Evolutionary conservation across 1,140 invertebrate species (phyloP).

Genomic region (Zaprionus davidi): DNA sequence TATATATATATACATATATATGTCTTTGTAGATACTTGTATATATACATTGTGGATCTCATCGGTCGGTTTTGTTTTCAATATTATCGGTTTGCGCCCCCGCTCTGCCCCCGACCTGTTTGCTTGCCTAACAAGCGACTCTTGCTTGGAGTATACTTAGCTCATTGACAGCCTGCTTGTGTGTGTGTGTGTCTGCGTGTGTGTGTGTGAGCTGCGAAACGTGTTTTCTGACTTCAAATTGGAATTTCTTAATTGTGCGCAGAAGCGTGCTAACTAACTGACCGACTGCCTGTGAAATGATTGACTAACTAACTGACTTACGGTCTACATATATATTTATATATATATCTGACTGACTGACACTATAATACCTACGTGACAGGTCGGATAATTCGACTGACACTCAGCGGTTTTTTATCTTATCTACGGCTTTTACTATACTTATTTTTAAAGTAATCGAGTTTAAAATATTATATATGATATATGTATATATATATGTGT

Average conservation of each 20-base stretch:
- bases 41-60: constrained; percentile 45
- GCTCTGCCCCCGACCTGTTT: constrained; percentile 10
- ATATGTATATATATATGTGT: neutral
- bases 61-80: constrained; percentile 33
- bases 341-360: constrained; percentile 4
- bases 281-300: constrained; percentile 3
- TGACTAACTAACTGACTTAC: neutral
- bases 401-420: too few species aligned
- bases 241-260: constrained; percentile 47
- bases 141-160: constrained; percentile 33
- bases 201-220: constrained; percentile 45
- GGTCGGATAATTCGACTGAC: neutral
- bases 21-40: neutral
- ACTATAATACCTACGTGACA: neutral
- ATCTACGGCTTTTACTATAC: neutral
- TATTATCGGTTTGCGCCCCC: constrained; percentile 18
- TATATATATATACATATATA: neutral
- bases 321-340: too few species aligned
- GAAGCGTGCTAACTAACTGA: constrained; percentile 33
- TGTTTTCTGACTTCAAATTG: constrained; percentile 46
- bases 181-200: neutral
- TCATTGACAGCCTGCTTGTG: constrained; percentile 7
- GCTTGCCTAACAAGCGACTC: constrained; percentile 40
- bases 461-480: too few species aligned
- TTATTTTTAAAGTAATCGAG: too few species aligned